Base-by-base conservation (phyloP, 2,113 vertebrate genomes). In the Syngnathoides biaculeatus region DNA sequence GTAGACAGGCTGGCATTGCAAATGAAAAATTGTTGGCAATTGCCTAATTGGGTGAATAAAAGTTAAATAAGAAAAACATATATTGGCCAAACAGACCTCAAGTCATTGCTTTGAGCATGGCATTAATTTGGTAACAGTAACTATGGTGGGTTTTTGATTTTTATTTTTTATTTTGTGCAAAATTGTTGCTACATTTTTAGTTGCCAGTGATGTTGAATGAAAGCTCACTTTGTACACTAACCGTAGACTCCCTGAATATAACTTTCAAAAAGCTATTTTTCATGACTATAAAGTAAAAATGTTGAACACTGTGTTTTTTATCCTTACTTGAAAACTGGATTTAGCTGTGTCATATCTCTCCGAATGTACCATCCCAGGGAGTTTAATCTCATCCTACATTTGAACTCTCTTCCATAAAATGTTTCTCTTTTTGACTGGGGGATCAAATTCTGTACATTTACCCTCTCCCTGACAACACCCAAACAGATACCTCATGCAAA, bases 351-450 rank as follows among this genome's bases (percentile, higher is more conserved):
- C 14, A 3, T 59, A 64, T 73, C 69, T 50, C 68, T 40, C 42
- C 72, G 69, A 75, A 83, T 75, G 55, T 73, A 74, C 64, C 69
- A 66, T 75, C 71, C 61, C 61, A 70, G 45, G 57, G 64, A 71
- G 70, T 78, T 78, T 77, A 71, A 84, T 84, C 70, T 74, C 55
- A 67, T 80, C 72, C 61, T 64, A 30, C 47, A 65, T 78, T 81
- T 74, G 59, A 69, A 78, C 75, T 62, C 55, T 26, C n/a, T 43
- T 43, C 14, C 22, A 43, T 62, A 24, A 62, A 62, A 43, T 17
- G 13, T 17, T 62, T 43, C 38, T 40, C 39, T 71, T 72, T 58
- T 42, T 45, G 62, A 15, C 68, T 1, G 22, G 68, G 62, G 66
- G 64, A 75, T 69, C 43, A 53, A 73, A 73, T 73, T 65, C 76